Base-by-base conservation (phyloP, 2,888 invertebrate genomes). In the Dolichomitus sp. region DNA sequence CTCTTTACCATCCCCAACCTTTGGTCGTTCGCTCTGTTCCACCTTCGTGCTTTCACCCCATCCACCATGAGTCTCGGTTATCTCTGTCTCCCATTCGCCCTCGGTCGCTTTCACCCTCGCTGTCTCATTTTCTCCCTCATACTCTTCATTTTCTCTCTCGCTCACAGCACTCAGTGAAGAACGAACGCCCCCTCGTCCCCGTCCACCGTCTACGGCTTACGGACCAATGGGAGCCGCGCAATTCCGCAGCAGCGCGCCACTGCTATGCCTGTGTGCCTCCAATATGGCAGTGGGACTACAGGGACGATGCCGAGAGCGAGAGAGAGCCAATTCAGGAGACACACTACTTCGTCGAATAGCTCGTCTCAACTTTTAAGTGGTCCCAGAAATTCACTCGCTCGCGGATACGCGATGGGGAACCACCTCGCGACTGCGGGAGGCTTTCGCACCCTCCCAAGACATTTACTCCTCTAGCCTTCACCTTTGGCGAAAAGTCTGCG, bases 251-350 rank as follows among this genome's bases (percentile, higher is more conserved):
- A 75, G 66, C 19, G 66, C 75, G 80, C 68, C 59, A 79, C 63
- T 74, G 45, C 48, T 57, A 37, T 79, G 84, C 68, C 68, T 72
- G 80, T 82, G 77, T 84, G 84, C 87, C 88, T 90, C 90, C 91
- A 92, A 92, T 90, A 92, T 92, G 93, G 92, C 91, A 89, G 91
- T 88, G 87, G 83, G 87, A 88, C 84, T 81, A 80, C 80, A 82
- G 70, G 83, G 70, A 65, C 45, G 75, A 30, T 52, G 27, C 61
- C 42, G n/a, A 54, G 68, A 12, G 65, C 48, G n/a, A 12, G 65
- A 52, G 40, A 30, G 40, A 50, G 42, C 9, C 40, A 19, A 61
- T 17, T 37, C 57, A 52, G 59, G 70, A 79, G 69, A 83, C 81
- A 74, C 81, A 81, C 83, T 80, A 84, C 85, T 84, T 79, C 79